A percentile compares a stretch with the other conserved stretches of the same genome.
Conservation (phyloP, 1,140 invertebrate species). For the Bombus cullumanus region DNA sequence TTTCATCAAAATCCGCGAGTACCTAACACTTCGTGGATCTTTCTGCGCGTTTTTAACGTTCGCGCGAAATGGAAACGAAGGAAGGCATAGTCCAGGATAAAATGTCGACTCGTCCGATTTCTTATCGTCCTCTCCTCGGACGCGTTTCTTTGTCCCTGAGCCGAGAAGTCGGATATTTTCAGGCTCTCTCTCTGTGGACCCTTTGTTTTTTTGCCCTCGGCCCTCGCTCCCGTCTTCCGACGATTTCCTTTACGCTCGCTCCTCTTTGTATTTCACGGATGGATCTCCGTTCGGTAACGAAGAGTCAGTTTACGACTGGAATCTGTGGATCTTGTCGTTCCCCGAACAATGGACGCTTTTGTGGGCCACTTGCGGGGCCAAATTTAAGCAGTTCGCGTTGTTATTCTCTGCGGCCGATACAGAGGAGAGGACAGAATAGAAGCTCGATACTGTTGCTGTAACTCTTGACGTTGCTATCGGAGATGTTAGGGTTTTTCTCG, state of each 20-base stretch:
- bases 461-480: not conserved
- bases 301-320: constrained; percentile 38
- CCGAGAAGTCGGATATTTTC: constrained; percentile 46
- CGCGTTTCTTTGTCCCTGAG: constrained; percentile 39
- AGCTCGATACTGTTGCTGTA: not conserved
- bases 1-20: not conserved
- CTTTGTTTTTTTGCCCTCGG: constrained; percentile 47
- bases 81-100: not conserved
- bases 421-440: not conserved
- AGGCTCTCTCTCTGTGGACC: constrained; percentile 36
- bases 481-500: not conserved
- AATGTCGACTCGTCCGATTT: constrained; percentile 9
- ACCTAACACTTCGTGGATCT: not conserved
- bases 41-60: not conserved
- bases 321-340: constrained; percentile 44
- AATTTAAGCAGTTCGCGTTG: constrained; percentile 34
- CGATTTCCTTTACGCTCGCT: constrained; percentile 44
- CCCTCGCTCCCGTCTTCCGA: constrained; percentile 34
- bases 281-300: constrained; percentile 49
- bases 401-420: constrained; percentile 10
- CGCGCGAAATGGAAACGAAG: not conserved
- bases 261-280: constrained; percentile 31
- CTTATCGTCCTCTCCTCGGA: not conserved
- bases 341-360: constrained; percentile 51
- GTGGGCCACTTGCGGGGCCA: constrained; percentile 24